Percentiles rank a stretch among this genome's conserved stretches.
phyloP scores from a whole-genome alignment of 2,797 vertebrate species.

The Arctocebus calabarensis region DNA sequence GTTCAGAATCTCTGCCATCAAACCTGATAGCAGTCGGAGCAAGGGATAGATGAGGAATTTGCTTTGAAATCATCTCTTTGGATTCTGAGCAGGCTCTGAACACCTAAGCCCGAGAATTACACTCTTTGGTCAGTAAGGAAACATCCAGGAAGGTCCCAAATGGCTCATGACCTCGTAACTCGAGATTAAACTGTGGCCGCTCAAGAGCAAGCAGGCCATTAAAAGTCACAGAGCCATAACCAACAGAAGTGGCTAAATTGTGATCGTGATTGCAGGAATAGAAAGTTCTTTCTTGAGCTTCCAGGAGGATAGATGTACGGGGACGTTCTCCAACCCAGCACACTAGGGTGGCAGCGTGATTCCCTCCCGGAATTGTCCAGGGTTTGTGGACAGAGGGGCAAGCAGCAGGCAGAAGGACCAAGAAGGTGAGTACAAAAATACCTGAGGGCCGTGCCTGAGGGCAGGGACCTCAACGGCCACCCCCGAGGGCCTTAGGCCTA shows the following conservation, averaged over 20 bases:
- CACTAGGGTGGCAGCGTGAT: too few species aligned
- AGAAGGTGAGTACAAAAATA: too few species aligned
- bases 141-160: not conserved
- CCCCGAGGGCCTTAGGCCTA: not conserved
- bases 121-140: not conserved
- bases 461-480: not conserved
- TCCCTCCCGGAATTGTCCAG: too few species aligned
- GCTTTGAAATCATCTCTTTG: not conserved
- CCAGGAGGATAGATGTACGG: too few species aligned
- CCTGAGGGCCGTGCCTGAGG: not conserved
- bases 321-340: too few species aligned
- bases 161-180: not conserved
- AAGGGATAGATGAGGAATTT: too few species aligned
- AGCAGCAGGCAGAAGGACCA: too few species aligned
- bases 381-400: too few species aligned
- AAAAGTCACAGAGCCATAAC: not conserved
- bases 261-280: fast-evolving
- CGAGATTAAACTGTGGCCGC: not conserved
- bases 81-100: not conserved
- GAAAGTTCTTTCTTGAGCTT: not conserved
- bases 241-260: not conserved
- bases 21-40: not conserved
- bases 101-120: not conserved
- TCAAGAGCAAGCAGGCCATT: not conserved
- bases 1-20: not conserved